Conservation (phyloP, 2,113 vertebrate genomes). For the Entomyzon cyanotis region DNA sequence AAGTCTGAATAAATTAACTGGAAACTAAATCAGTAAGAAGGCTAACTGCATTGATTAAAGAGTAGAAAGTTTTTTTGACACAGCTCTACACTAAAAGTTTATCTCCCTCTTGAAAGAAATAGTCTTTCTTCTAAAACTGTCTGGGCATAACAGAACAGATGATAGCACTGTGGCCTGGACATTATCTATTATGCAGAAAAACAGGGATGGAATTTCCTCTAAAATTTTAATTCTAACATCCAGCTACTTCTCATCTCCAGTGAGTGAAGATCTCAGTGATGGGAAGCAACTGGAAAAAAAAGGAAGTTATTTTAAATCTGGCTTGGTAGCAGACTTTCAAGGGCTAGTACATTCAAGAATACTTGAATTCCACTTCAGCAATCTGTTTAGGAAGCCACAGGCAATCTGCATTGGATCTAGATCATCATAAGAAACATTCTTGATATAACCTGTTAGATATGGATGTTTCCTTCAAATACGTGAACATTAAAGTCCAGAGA, state of each 20-base stretch:
- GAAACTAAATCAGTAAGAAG: constrained; percentile 9
- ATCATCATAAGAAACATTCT: neutral
- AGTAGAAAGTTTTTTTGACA: neutral
- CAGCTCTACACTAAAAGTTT: neutral
- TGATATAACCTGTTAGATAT: neutral
- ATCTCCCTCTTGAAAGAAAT: neutral
- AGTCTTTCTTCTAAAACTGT: neutral
- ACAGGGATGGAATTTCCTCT: neutral
- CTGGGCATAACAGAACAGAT: neutral
- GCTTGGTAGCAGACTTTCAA: neutral
- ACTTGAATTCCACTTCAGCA: neutral
- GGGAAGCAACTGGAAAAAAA: neutral
- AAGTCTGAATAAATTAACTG: constrained; percentile 33
- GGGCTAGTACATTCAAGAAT: neutral
- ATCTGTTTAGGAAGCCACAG: neutral
- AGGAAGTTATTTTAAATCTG: neutral
- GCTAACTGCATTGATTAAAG: neutral
- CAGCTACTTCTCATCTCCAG: neutral
- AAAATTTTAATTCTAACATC: neutral
- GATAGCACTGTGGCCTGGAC: neutral
- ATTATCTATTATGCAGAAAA: neutral
- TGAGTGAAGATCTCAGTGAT: accelerated
- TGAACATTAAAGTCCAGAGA: neutral
- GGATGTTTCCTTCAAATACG: neutral
- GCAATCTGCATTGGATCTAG: neutral